Evolutionary conservation across 2,113 vertebrate genomes (phyloP), one percentile per base, ranked within the genome.

Genomic region (Gobiocypris rarus): DNA sequence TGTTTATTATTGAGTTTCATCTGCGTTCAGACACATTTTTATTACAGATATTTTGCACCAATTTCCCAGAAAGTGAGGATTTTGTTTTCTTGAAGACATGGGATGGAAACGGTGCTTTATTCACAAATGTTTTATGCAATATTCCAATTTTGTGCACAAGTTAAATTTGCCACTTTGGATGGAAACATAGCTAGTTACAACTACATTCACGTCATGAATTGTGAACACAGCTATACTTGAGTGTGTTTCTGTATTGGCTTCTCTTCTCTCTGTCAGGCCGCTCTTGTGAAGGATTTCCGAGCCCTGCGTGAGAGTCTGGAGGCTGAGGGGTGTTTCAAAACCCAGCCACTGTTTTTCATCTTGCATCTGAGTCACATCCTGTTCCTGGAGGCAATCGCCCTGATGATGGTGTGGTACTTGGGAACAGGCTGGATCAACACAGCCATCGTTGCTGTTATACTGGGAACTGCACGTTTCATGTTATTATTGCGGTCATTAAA

Each of bases 351-450:
- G 74, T 99, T 99, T 91, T 99, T 98, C 93, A 91, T 92, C 7
- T 91, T 98, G 43, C 93, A 95, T 81, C 81, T 99, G 89, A 92
- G 84, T 43, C 97, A 99, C 87, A 96, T 99, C 73, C 26, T 99
- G 4, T 86, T 91, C 67, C 91, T 99, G 92, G 98, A 99, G 90
- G 87, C 88, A 81, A 7, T 96, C 3, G 94, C 95, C 8, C 96
- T 95, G 95, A 48, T 95, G 58, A 92, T 94, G 24, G 3, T 98
- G 78, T 95, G 75, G 14, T 88, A 93, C 88, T 96, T 93, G 0
- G 98, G 97, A 6, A 96, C 94, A 0, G 93, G 96, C 86, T 99
- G 97, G 98, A 94, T 92, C 14, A 83, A 93, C 3, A 98, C 96
- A 0, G 13, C 96, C 52, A 26, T 98, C 70, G 91, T 94, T 0